Conservation (phyloP, 2,113 vertebrate genomes). For the Seriola aureovittata region DNA sequence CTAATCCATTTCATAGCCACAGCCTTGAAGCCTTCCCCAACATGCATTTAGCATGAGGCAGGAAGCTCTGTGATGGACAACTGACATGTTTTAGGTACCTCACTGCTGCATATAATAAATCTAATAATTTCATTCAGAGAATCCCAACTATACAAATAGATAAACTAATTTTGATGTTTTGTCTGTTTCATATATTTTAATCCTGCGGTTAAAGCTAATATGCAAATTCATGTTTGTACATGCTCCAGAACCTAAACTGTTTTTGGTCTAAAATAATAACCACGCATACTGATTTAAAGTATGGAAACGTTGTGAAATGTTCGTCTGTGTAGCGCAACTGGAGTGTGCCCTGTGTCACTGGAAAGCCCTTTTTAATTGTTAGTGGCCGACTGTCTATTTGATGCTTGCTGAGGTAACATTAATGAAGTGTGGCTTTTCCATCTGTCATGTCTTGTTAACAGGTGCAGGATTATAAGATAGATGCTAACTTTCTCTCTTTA, state of each 20-base stretch:
- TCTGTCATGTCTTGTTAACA: slow-evolving; percentile 19
- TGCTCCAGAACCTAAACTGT: not conserved
- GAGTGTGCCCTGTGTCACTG: not conserved
- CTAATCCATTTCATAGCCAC: slow-evolving; percentile 39
- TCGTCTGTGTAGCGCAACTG: not conserved
- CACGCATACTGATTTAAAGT: not conserved
- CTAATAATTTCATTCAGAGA: not conserved
- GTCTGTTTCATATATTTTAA: not conserved
- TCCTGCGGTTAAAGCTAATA: not conserved
- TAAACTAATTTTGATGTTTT: not conserved
- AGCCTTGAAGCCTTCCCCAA: slow-evolving; percentile 9
- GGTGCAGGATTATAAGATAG: slow-evolving; percentile 3
- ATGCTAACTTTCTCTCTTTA: slow-evolving; percentile 5
- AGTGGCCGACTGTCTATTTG: not conserved
- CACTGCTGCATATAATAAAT: not conserved
- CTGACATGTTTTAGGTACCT: not conserved
- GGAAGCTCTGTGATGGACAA: slow-evolving; percentile 2
- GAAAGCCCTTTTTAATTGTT: slow-evolving; percentile 5
- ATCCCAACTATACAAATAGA: not conserved
- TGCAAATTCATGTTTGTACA: not conserved
- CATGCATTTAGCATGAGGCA: slow-evolving; percentile 15
- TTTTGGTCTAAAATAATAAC: slow-evolving; percentile 2
- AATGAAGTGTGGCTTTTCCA: slow-evolving; percentile 33
- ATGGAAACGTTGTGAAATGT: not conserved
- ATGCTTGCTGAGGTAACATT: slow-evolving; percentile 3